Conservation (phyloP, 2,888 invertebrate species). For the Quadriops clusia region DNA sequence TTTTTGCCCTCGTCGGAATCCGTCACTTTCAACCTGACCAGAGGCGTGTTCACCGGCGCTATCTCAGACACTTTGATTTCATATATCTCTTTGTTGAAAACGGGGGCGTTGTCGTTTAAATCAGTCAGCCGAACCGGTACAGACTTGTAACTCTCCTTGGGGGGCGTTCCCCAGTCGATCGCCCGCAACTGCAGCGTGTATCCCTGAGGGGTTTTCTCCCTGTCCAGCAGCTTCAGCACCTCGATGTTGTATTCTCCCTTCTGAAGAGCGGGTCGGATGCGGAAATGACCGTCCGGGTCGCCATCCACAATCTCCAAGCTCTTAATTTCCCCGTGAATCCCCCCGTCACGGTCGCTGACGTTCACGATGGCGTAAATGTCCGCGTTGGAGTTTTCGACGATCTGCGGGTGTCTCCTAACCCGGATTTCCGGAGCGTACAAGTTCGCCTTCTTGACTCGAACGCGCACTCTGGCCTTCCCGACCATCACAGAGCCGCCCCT, state of each 20-base stretch:
- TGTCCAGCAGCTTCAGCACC: conserved; percentile 62
- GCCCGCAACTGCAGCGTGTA: conserved; percentile 83
- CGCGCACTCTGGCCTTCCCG: conserved; percentile 64
- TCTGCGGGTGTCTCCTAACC: conserved; percentile 66
- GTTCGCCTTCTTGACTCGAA: conserved; percentile 73
- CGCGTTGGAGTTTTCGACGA: conserved; percentile 68
- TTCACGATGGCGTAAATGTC: conserved; percentile 84
- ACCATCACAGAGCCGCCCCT: conserved; percentile 43
- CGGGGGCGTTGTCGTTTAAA: conserved; percentile 74
- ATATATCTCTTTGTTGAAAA: conserved; percentile 77
- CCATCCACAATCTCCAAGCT: conserved; percentile 77
- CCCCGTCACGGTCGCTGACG: conserved; percentile 72
- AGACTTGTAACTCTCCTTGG: conserved; percentile 64
- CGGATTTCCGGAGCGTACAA: conserved; percentile 75
- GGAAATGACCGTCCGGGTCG: conserved; percentile 81
- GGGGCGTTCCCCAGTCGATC: conserved; percentile 70
- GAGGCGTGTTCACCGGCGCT: conserved; percentile 77
- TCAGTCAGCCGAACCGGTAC: conserved; percentile 73
- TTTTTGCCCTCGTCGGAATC: conserved; percentile 77
- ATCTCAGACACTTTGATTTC: conserved; percentile 80
- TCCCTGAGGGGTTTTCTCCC: conserved; percentile 66
- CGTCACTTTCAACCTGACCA: conserved; percentile 75
- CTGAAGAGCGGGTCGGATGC: conserved; percentile 52
- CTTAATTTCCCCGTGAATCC: conserved; percentile 73
- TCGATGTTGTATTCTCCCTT: conserved; percentile 68